Evolutionary conservation across 2,888 invertebrate species (phyloP).

Genomic region (Hyposoter dolosus): DNA sequence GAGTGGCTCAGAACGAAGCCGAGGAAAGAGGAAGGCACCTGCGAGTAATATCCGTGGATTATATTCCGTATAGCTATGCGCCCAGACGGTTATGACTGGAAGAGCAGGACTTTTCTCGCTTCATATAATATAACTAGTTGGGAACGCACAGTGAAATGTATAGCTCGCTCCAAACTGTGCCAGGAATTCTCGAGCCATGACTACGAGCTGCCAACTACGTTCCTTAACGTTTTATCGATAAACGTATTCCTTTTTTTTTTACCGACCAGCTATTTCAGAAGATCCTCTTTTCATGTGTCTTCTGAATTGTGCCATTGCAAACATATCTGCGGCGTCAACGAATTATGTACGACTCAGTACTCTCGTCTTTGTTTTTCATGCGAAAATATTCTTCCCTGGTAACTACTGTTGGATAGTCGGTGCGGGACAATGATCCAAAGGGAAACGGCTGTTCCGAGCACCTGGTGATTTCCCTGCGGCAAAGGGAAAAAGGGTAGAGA

Average conservation of each 20-base stretch:
- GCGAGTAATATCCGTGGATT: constrained; percentile 65
- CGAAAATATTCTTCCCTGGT: constrained; percentile 59
- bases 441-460: constrained; percentile 58
- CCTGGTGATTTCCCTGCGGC: constrained; percentile 68
- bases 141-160: constrained; percentile 26
- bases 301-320: neutral
- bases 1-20: constrained; percentile 36
- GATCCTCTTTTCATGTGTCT: neutral
- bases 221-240: constrained; percentile 4
- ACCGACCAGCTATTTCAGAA: neutral
- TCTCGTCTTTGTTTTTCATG: constrained; percentile 3
- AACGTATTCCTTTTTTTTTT: neutral
- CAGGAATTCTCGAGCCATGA: neutral
- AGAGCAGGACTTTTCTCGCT: constrained; percentile 49
- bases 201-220: neutral
- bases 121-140: constrained; percentile 36
- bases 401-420: constrained; percentile 36
- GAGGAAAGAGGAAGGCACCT: constrained; percentile 60
- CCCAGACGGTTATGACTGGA: constrained; percentile 35
- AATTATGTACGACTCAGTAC: constrained; percentile 18
- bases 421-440: constrained; percentile 12
- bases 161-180: neutral
- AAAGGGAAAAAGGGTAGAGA: constrained; percentile 51
- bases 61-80: constrained; percentile 37
- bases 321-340: neutral